phyloP scores from a whole-genome alignment of 2,113 vertebrate species.

The Anolis sagrei region DNA sequence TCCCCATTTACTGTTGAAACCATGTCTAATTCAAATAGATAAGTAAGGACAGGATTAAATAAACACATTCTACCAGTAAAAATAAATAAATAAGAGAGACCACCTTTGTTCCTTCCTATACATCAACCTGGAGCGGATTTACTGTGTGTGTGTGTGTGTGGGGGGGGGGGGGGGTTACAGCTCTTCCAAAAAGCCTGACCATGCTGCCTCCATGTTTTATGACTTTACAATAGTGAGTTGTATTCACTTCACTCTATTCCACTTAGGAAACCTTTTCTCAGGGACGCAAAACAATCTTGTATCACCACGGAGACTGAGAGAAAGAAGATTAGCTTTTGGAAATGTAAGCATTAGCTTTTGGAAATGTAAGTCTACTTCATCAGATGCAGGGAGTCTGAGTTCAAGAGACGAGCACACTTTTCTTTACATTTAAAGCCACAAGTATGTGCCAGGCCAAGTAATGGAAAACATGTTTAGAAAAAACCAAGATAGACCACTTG shows the following conservation, averaged over 20 bases:
- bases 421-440: not conserved
- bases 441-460: not conserved
- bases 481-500: not conserved
- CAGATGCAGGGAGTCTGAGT: not conserved
- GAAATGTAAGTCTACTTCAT: not conserved
- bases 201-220: too few relatives aligned
- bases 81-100: not conserved
- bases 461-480: too few relatives aligned
- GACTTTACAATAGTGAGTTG: too few relatives aligned
- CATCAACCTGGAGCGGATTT: not conserved
- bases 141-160: not conserved
- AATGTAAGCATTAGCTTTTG: too few relatives aligned
- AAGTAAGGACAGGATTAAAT: slow-evolving; percentile 40
- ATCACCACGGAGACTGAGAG: too few relatives aligned
- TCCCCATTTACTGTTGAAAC: not conserved
- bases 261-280: too few relatives aligned
- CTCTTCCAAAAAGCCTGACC: too few relatives aligned
- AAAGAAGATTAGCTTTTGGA: too few relatives aligned
- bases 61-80: slow-evolving; percentile 19
- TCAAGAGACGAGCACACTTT: not conserved
- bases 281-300: too few relatives aligned
- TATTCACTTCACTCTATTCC: too few relatives aligned
- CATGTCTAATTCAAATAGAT: not conserved
- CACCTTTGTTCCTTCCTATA: not conserved
- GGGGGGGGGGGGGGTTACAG: too few relatives aligned